Evolutionary conservation across 1,140 invertebrate species (phyloP), one percentile per base, ranked within the genome.

Genomic region (Onthophagus taurus): DNA sequence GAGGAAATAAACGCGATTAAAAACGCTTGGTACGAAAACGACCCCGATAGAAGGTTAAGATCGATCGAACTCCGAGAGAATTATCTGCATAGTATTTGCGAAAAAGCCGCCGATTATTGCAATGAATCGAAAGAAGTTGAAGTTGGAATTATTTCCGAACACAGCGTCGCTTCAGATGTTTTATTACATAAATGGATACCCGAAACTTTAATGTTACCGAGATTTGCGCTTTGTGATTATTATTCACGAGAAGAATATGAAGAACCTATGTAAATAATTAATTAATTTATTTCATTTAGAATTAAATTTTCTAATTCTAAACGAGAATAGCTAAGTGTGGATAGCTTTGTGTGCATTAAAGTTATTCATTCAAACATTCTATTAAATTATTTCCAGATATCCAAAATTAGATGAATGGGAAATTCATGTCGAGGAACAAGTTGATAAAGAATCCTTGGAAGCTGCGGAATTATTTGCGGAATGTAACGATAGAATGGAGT

Each of bases 1-100:
- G 31, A 47, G 5, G 29, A 41, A 41, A 41, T 47, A 5, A 47
- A 41, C 7, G 7, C 41, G 5, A 47, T 47, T 3, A 47, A 47
- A 26, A 33, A 8, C 14, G 5, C 7, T 11, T 47, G 38, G 36
- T 41, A 41, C 21, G 12, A 19, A 21, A 9, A 31, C 8, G 37
- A 47, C 24, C 29, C 18, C 8, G 16, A 41, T 16, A 21, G 38
- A 17, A 34, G 34, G 11, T 8, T 34, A 0, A 41, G 34, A 47
- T 41, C 37, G 16, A 42, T 12, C 29, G 23, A 31, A 19, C 23
- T 31, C 14, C 26, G 29, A 33, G 13, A 8, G 8, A 33, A 6
- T 26, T n/a, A n/a, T n/a, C n/a, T n/a, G n/a, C 23, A 26, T n/a
- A 26, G 23, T n/a, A 6, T 26, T 6, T 7, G n/a, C 6, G 23